Conservation (phyloP, 2,797 vertebrate genomes). For the Spatula clypeata region DNA sequence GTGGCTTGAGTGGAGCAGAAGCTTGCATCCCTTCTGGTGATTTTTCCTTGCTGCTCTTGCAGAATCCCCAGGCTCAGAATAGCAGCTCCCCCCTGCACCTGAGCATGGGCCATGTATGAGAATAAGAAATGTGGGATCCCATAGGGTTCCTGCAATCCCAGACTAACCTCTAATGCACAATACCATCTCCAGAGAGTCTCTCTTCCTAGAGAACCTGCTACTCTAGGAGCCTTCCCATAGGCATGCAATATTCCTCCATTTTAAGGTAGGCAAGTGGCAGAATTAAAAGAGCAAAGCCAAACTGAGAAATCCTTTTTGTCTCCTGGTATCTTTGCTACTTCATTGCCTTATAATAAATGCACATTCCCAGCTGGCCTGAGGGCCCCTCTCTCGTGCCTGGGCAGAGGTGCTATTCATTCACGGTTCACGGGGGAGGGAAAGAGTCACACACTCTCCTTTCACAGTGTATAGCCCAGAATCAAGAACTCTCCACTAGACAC, state of each 20-base stretch:
- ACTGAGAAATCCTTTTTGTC: constrained; percentile 54
- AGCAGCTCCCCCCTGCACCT: neutral
- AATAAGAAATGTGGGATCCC: neutral
- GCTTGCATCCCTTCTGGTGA: neutral
- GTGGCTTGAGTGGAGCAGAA: neutral
- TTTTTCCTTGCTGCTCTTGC: neutral
- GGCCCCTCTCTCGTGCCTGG: constrained; percentile 44
- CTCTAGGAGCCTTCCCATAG: neutral
- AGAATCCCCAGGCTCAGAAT: neutral
- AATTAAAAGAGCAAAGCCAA: constrained; percentile 25
- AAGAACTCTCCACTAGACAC: constrained; percentile 55
- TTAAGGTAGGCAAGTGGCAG: neutral
- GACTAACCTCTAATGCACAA: neutral
- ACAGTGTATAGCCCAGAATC: constrained; percentile 39
- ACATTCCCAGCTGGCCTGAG: constrained; percentile 47
- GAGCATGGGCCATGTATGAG: neutral
- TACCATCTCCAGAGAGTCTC: neutral
- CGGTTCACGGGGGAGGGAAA: constrained; percentile 1
- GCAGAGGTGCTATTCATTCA: constrained; percentile 67
- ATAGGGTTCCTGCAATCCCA: neutral
- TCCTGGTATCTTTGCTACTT: constrained; percentile 72
- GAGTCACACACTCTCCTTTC: constrained; percentile 48
- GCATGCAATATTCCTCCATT: neutral
- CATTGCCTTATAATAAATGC: constrained; percentile 74
- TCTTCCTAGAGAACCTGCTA: neutral